Conservation (phyloP, 2,888 invertebrate species). For the Chalcis sispes region DNA sequence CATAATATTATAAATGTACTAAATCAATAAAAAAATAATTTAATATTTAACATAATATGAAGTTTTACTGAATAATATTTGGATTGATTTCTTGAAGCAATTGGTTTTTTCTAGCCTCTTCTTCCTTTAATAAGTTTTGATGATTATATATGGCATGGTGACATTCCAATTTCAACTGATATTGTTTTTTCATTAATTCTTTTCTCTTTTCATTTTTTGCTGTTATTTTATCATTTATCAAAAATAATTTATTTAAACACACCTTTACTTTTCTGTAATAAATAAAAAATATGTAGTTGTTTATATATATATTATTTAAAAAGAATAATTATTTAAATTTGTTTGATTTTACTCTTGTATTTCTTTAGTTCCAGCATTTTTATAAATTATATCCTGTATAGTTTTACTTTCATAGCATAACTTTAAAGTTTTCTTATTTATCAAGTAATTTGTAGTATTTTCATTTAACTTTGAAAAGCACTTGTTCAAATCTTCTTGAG, state of each 20-base stretch:
- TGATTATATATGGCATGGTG: constrained; percentile 59
- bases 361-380: constrained; percentile 48
- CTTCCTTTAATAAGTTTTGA: constrained; percentile 61
- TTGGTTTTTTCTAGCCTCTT: constrained; percentile 54
- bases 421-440: constrained; percentile 56
- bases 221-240: constrained; percentile 58
- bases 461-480: constrained; percentile 52
- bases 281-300: constrained; percentile 10
- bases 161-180: constrained; percentile 61
- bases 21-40: constrained; percentile 10
- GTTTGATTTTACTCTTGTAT: constrained; percentile 57
- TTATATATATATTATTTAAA: constrained; percentile 6
- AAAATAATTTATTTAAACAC: constrained; percentile 58
- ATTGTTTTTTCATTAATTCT: constrained; percentile 49
- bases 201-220: constrained; percentile 54
- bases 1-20: constrained; percentile 3
- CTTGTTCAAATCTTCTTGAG: constrained; percentile 16
- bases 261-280: constrained; percentile 58
- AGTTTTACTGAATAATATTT: constrained; percentile 56
- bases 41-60: not conserved
- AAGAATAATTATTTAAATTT: not conserved
- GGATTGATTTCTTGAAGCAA: constrained; percentile 63
- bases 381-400: constrained; percentile 58
- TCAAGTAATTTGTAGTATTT: constrained; percentile 49
- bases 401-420: constrained; percentile 60